phyloP scores from a whole-genome alignment of 1,140 invertebrate genomes.

The Holcopasites calliopsidis region DNA sequence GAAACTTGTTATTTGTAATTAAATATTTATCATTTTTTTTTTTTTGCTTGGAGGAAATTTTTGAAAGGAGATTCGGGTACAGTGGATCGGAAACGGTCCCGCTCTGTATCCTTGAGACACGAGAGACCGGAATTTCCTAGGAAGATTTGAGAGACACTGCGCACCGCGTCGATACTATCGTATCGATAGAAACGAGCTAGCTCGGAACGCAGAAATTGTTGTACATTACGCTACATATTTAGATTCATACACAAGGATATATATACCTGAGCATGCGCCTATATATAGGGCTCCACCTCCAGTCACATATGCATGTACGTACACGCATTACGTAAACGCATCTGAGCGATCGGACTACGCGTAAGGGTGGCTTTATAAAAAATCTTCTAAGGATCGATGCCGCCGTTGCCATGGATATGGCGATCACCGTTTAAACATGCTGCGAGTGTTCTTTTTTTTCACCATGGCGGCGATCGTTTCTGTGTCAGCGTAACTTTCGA shows the following conservation, averaged over 20 bases:
- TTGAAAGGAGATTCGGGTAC: too few species aligned
- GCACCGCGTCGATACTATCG: constrained; percentile 12
- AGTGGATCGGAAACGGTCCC: too few species aligned
- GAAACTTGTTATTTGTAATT: too few species aligned
- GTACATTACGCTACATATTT: constrained; percentile 54
- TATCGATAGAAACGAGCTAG: constrained; percentile 53
- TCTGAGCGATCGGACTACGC: constrained; percentile 60
- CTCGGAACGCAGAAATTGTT: constrained; percentile 50
- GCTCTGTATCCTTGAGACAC: too few species aligned
- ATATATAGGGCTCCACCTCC: constrained; percentile 40
- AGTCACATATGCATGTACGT: constrained; percentile 23
- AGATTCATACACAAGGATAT: constrained; percentile 56
- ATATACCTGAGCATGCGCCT: constrained; percentile 35
- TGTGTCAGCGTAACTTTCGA: constrained; percentile 36
- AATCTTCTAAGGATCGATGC: constrained; percentile 60
- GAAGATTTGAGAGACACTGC: constrained; percentile 49
- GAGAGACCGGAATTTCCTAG: neutral
- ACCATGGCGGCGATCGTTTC: constrained; percentile 34
- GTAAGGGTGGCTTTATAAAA: constrained; percentile 63
- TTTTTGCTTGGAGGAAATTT: too few species aligned
- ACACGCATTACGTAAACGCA: constrained; percentile 63
- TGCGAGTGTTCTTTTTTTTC: constrained; percentile 43
- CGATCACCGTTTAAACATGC: constrained; percentile 53
- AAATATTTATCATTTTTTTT: too few species aligned
- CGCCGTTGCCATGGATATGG: constrained; percentile 61